Percentiles rank a stretch among this genome's conserved stretches.
These are phyloP conservation scores for Esox masquinongy DNA, from an alignment of 2,797 vertebrate genomes.

Conservation along the genomic window DNA sequence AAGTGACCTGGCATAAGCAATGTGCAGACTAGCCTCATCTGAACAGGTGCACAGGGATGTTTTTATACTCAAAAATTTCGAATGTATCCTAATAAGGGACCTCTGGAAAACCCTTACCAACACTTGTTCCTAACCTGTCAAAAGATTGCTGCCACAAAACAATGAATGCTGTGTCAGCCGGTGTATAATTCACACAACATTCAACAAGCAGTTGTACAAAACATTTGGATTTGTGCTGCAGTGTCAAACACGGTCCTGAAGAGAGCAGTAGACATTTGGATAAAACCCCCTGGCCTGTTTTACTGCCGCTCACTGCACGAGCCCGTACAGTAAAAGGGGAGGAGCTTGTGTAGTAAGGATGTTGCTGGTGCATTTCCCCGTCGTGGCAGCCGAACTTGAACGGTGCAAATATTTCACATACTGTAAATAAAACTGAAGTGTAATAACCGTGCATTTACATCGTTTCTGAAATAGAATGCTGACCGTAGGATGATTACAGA, in stretches of 20 bases:
- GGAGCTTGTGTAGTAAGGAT: neutral
- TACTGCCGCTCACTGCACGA: neutral
- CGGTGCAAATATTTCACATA: neutral
- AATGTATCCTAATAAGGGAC: too few species aligned
- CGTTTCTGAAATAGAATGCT: neutral
- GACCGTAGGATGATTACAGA: neutral
- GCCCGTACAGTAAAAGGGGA: neutral
- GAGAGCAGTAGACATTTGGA: neutral
- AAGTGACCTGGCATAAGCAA: too few species aligned
- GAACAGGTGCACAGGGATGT: too few species aligned
- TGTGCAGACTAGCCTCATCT: too few species aligned
- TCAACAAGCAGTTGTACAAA: too few species aligned
- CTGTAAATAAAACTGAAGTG: neutral
- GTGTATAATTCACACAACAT: too few species aligned
- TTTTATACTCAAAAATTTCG: too few species aligned
- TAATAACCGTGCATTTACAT: neutral
- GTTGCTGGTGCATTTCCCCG: neutral
- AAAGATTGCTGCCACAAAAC: too few species aligned
- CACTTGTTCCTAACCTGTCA: too few species aligned
- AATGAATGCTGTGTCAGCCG: too few species aligned
- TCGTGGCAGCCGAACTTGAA: slow-evolving; percentile 1
- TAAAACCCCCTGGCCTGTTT: neutral
- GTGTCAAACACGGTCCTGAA: neutral
- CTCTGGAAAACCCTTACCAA: too few species aligned
- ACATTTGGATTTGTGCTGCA: neutral